A percentile compares a stretch with the other conserved stretches of the same genome.
phyloP scores from a whole-genome alignment of 2,888 invertebrate species.

The Drosophila prolongata region DNA sequence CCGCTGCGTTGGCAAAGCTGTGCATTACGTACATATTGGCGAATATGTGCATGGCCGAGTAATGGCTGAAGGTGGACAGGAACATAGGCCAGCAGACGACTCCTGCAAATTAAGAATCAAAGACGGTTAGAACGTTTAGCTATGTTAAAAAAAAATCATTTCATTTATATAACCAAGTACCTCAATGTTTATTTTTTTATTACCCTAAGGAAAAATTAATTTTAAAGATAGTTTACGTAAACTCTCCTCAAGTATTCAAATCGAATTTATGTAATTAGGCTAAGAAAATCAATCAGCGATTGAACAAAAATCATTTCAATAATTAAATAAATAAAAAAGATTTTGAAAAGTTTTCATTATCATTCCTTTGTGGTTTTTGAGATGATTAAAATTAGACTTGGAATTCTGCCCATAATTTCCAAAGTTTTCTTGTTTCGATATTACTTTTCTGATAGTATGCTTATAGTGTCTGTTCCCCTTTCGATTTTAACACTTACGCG shows the following conservation, averaged over 20 bases:
- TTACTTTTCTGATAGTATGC: not conserved
- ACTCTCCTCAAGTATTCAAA: too few relatives aligned
- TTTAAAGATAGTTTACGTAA: too few relatives aligned
- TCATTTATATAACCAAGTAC: too few relatives aligned
- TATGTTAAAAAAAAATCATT: too few relatives aligned
- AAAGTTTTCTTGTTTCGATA: not conserved
- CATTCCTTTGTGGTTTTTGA: not conserved
- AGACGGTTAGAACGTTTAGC: too few relatives aligned
- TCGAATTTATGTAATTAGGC: too few relatives aligned
- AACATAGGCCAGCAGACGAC: conserved; percentile 94
- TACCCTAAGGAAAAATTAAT: too few relatives aligned
- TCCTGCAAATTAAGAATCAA: conserved; percentile 84
- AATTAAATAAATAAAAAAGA: too few relatives aligned
- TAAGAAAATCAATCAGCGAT: too few relatives aligned
- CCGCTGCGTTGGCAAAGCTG: conserved; percentile 88
- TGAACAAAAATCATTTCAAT: too few relatives aligned
- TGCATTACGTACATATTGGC: conserved; percentile 98
- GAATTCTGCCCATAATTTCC: not conserved
- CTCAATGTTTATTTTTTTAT: too few relatives aligned
- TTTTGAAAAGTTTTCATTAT: too few relatives aligned
- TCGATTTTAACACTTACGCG: conserved; percentile 86
- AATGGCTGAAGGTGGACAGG: conserved; percentile 97
- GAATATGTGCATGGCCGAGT: conserved; percentile 92
- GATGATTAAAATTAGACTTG: not conserved
- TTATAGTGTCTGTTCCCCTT: not conserved